Percentiles rank a stretch among this genome's conserved stretches.
phyloP scores from a whole-genome alignment of 2,113 vertebrate species.

The Ictalurus punctatus region DNA sequence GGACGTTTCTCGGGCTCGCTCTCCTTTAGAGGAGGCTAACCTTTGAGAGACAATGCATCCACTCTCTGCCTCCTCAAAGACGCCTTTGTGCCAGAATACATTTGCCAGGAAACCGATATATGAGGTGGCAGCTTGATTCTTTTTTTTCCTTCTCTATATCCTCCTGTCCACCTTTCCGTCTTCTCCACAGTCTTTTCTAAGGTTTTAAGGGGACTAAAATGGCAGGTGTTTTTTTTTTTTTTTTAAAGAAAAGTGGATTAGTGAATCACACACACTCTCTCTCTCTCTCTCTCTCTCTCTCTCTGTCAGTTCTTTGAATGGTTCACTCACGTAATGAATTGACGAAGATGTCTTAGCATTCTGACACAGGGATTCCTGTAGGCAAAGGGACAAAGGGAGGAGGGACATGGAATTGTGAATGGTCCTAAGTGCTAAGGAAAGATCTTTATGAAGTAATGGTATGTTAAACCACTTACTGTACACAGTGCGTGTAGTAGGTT shows the following conservation, averaged over 20 bases:
- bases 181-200: slow-evolving; percentile 49
- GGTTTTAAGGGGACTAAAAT: slow-evolving; percentile 53
- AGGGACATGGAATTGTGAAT: slow-evolving; percentile 3
- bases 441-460: neutral
- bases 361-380: slow-evolving; percentile 30
- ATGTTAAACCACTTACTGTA: neutral
- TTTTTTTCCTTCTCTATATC: slow-evolving; percentile 50
- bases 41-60: slow-evolving; percentile 79
- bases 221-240: slow-evolving; percentile 39
- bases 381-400: neutral
- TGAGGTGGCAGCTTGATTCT: slow-evolving; percentile 66
- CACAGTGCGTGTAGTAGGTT: neutral
- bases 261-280: slow-evolving; percentile 10
- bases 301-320: slow-evolving; percentile 26
- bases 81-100: slow-evolving; percentile 74
- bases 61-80: slow-evolving; percentile 78
- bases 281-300: slow-evolving; percentile 21
- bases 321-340: slow-evolving; percentile 27
- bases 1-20: slow-evolving; percentile 64
- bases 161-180: slow-evolving; percentile 17
- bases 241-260: slow-evolving; percentile 30
- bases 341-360: slow-evolving; percentile 27
- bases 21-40: slow-evolving; percentile 71
- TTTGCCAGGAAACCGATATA: slow-evolving; percentile 77
- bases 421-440: slow-evolving; percentile 1